phyloP scores from a whole-genome alignment of 2,797 vertebrate species.

The Malacoraja senta region DNA sequence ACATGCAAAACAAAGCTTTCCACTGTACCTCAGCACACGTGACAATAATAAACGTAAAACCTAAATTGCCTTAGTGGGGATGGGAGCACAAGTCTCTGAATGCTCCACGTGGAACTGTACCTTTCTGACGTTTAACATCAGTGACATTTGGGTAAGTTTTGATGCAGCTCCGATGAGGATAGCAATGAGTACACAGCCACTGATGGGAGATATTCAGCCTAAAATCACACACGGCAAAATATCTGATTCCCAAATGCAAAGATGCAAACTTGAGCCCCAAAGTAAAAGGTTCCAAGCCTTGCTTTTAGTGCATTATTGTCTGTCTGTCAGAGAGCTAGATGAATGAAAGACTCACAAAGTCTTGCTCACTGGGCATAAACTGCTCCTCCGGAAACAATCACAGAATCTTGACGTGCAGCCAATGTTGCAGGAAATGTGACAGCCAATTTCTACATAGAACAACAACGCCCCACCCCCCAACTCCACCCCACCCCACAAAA shows the following conservation, averaged over 20 bases:
- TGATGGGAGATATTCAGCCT: background rate
- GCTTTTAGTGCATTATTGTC: background rate
- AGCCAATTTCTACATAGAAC: no score
- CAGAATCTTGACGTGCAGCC: no score
- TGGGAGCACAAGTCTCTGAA: background rate
- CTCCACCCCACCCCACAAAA: no score
- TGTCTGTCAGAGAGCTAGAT: background rate
- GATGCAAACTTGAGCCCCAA: background rate
- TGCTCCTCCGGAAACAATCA: no score
- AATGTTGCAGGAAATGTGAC: no score
- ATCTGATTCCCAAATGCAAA: background rate
- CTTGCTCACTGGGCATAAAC: no score
- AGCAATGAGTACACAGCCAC: background rate
- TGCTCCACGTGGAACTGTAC: background rate
- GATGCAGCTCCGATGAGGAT: background rate
- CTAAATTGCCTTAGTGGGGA: background rate
- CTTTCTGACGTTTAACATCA: background rate
- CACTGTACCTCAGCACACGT: no score
- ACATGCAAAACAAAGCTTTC: no score
- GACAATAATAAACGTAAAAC: no score
- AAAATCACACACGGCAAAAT: background rate
- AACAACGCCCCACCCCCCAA: no score
- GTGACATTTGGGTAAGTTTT: background rate
- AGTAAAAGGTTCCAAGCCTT: background rate
- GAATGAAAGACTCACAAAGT: no score